Percentiles rank a stretch among this genome's conserved stretches.
Conservation (phyloP, 2,888 invertebrate genomes). For the Drosophila lacicola region DNA sequence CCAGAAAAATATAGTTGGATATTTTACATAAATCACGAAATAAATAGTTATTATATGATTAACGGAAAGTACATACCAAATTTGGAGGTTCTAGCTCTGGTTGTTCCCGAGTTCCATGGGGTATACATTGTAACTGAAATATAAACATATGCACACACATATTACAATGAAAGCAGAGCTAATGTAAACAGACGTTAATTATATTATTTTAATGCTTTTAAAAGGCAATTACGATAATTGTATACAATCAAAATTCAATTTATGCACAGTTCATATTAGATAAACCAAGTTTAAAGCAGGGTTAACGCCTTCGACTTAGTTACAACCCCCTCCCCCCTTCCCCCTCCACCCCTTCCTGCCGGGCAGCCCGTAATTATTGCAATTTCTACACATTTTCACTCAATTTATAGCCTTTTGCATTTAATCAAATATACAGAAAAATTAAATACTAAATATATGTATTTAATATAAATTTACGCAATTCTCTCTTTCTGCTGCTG, state of each 20-base stretch:
- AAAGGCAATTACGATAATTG: slow-evolving; percentile 33
- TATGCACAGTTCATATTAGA: slow-evolving; percentile 21
- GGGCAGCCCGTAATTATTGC: slow-evolving; percentile 54
- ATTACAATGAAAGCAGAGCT: not conserved
- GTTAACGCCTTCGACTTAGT: slow-evolving; percentile 41
- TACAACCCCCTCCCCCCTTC: not conserved
- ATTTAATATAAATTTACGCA: slow-evolving; percentile 70
- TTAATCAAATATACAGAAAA: slow-evolving; percentile 50
- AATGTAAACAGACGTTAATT: slow-evolving; percentile 2
- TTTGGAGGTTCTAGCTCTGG: not conserved
- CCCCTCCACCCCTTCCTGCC: not conserved
- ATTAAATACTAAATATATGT: slow-evolving; percentile 50
- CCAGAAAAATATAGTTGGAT: not conserved
- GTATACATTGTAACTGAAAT: not conserved
- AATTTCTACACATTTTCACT: slow-evolving; percentile 64
- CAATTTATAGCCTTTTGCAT: slow-evolving; percentile 56
- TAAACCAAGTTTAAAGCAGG: not conserved
- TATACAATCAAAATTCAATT: slow-evolving; percentile 39
- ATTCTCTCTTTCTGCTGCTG: slow-evolving; percentile 45
- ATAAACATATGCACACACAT: not conserved
- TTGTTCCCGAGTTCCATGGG: slow-evolving; percentile 13
- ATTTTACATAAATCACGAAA: not conserved
- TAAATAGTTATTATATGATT: not conserved
- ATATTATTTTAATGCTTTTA: slow-evolving; percentile 22
- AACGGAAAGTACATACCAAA: not conserved